Conservation (phyloP, 2,797 vertebrate genomes). For the Botia almorhae region DNA sequence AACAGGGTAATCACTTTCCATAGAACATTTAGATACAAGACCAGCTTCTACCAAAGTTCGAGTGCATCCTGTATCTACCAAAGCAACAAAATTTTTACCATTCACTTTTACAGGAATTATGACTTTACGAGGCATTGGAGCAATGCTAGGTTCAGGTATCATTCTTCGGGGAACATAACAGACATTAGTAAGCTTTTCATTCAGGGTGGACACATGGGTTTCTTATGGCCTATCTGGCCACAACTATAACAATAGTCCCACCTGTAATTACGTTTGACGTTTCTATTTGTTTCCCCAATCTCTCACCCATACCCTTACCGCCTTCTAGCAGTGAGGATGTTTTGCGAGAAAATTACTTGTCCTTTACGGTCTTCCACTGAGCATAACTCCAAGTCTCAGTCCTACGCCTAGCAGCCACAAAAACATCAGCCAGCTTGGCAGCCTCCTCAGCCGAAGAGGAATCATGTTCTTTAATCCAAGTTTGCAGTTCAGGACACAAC, state of each 20-base stretch:
- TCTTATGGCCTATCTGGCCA: constrained; percentile 12
- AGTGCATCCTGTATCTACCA: constrained; percentile 20
- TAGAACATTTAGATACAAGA: background rate
- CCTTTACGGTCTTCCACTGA: background rate
- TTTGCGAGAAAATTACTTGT: background rate
- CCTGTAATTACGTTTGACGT: background rate
- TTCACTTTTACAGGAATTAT: constrained; percentile 3
- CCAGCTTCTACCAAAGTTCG: background rate
- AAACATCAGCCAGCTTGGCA: background rate
- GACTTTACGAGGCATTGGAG: constrained; percentile 8
- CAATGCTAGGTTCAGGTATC: background rate
- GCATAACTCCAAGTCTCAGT: background rate
- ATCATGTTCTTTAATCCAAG: constrained; percentile 23
- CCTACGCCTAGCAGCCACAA: constrained; percentile 4
- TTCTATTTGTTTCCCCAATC: background rate
- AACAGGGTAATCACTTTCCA: background rate
- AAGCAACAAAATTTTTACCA: constrained; percentile 11
- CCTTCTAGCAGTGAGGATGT: background rate
- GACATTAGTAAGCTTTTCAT: constrained; percentile 1
- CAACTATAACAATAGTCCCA: background rate
- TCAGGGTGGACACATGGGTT: constrained; percentile 32
- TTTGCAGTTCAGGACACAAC: constrained; percentile 22
- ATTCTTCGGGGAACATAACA: background rate
- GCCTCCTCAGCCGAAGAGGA: background rate
- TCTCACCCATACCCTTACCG: constrained; percentile 16